A percentile compares a stretch with the other conserved stretches of the same genome.
These are phyloP conservation scores for Eurosta solidaginis DNA, from an alignment of 1,140 invertebrate genomes.

Conservation along the genomic window DNA sequence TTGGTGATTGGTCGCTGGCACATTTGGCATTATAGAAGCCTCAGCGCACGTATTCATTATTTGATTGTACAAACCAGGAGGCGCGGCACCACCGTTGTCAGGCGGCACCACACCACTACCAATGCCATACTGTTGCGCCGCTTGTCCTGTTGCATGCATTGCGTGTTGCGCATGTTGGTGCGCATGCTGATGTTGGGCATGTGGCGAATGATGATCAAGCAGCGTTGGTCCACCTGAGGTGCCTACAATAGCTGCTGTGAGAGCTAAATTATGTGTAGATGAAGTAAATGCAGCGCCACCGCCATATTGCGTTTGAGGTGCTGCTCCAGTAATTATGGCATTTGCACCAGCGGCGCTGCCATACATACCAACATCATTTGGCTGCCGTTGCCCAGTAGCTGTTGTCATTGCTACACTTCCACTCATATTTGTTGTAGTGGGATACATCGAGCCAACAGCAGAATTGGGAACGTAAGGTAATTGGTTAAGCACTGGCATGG, in stretches of 20 bases:
- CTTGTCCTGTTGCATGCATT: conserved; percentile 37
- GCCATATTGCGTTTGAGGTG: conserved; percentile 42
- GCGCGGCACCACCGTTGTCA: conserved; percentile 40
- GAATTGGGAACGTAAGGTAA: conserved; percentile 54
- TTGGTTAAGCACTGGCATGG: conserved; percentile 61
- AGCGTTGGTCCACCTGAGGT: conserved; percentile 30
- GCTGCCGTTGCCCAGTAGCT: neutral
- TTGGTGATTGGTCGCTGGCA: conserved; percentile 6
- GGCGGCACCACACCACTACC: conserved; percentile 44
- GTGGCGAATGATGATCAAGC: conserved; percentile 39
- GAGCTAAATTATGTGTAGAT: conserved; percentile 72
- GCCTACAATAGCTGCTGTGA: conserved; percentile 76
- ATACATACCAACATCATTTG: neutral
- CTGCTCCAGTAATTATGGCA: neutral
- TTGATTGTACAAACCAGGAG: conserved; percentile 32
- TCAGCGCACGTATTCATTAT: conserved; percentile 45
- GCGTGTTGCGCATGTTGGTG: conserved; percentile 13
- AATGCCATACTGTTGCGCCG: conserved; percentile 48
- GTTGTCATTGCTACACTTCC: conserved; percentile 17
- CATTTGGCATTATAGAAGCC: conserved; percentile 40
- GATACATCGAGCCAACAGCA: conserved; percentile 52
- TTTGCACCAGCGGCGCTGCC: neutral
- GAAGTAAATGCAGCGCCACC: conserved; percentile 72
- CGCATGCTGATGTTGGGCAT: conserved; percentile 40
- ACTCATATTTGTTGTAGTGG: conserved; percentile 50